Conservation (phyloP, 2,113 vertebrate species). For the Apodemus speciosus region DNA sequence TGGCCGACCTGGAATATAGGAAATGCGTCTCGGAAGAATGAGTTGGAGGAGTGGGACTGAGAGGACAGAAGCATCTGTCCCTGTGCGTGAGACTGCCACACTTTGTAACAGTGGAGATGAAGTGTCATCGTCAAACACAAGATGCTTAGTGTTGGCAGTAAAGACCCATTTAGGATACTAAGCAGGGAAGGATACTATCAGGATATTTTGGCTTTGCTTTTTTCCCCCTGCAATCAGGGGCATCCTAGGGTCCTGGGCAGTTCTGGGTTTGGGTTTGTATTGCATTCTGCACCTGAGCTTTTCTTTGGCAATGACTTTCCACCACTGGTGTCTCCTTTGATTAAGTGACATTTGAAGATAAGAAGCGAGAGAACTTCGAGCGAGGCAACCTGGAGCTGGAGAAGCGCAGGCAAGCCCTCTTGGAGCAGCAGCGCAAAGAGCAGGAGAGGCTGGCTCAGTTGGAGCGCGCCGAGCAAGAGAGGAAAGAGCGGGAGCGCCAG, state of each 20-base stretch:
- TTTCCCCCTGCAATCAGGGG: background rate
- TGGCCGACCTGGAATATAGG: background rate
- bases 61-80: background rate
- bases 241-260: background rate
- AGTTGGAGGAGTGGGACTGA: background rate
- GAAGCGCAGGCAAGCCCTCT: conserved; percentile 94
- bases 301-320: background rate
- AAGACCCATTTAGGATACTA: background rate
- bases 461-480: conserved; percentile 94
- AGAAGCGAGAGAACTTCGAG: conserved; percentile 98
- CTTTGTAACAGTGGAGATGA: background rate
- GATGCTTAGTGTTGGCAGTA: background rate
- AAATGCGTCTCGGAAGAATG: background rate
- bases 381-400: conserved; percentile 97
- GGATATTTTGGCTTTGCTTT: background rate
- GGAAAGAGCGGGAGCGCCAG: conserved; percentile 94
- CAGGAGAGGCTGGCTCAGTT: conserved; percentile 94
- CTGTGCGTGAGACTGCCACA: background rate
- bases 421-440: conserved; percentile 97
- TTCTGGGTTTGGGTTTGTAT: background rate
- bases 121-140: background rate
- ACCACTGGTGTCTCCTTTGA: background rate
- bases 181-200: background rate
- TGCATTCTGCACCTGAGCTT: background rate
- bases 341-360: conserved; percentile 96